These are phyloP conservation scores for Thinocorus orbignyianus DNA, from an alignment of 2,113 vertebrate genomes.

Conservation along the genomic window DNA sequence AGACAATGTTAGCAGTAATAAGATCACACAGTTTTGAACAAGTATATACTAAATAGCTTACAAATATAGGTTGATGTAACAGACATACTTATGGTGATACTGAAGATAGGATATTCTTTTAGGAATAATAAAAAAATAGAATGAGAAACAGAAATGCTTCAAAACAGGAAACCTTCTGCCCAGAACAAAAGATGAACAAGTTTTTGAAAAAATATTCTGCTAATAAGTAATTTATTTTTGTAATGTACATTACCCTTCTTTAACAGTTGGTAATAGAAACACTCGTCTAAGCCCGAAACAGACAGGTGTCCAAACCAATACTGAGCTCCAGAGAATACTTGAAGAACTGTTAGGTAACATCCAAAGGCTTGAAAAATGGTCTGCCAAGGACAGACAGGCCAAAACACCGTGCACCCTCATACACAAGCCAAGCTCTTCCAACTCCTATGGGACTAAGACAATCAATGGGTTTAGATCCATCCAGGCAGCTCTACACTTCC, in stretches of 20 bases:
- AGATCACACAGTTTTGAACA: neutral
- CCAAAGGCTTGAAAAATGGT: neutral
- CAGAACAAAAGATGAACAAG: neutral
- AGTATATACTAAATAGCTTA: neutral
- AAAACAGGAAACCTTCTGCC: neutral
- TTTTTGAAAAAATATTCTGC: neutral
- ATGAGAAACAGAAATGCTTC: neutral
- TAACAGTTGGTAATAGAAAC: neutral
- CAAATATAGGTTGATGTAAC: neutral
- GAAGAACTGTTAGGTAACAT: neutral
- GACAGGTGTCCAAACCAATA: neutral
- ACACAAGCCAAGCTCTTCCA: neutral
- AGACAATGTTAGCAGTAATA: neutral
- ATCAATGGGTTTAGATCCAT: neutral
- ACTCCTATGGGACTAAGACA: neutral
- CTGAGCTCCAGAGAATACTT: neutral
- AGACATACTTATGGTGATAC: neutral
- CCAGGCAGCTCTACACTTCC: neutral
- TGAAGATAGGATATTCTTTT: neutral
- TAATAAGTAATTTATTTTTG: neutral
- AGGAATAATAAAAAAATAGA: neutral
- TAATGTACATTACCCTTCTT: neutral
- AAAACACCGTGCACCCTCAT: neutral
- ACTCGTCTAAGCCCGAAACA: neutral
- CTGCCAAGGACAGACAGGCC: neutral